Base-by-base conservation (phyloP, 2,888 invertebrate genomes). In the Elysia crispata region DNA sequence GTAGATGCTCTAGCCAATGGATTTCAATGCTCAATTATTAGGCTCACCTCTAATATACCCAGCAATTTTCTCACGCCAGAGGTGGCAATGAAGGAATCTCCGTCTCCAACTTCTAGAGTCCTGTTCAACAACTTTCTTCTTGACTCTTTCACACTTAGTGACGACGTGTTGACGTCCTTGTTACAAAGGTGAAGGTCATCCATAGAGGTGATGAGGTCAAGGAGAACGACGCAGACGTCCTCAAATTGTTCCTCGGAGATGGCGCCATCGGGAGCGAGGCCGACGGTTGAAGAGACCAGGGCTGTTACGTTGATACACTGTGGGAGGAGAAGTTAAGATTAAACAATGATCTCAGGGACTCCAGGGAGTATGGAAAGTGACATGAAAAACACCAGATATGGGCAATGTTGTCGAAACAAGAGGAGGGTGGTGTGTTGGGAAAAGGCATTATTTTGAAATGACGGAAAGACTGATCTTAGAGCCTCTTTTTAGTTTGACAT, bases 171-270 rank as follows among this genome's bases (percentile, higher is more conserved):
- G 20, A 20, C 57, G 8, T 57, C n/a, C 0, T 11, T 66, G 13
- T 69, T 18, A 25, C 77, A 77, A 0, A 57, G 6, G 18, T 15
- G 0, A 13, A 41, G 41, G 41, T 41, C 41, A 41, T 69, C 54
- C 54, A 77, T 25, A 1, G 31, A 31, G 13, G 69, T 57, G n/a
- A 77, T 57, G 57, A 25, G 54, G 57, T 69, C 23, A 5, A 77
- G 69, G 18, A 77, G 69, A 13, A 69, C 69, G 5, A 77, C 23
- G 23, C 54, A 77, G 25, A 54, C 33, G 25, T 69, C 69, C 15
- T 23, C 60, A 31, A 77, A 77, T 28, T 69, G 57, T 8, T 69
- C 33, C 50, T 77, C 77, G 1, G 31, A 57, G 23, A 77, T 57
- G 8, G 67, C 57, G 1, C 18, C 11, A 20, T 15, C 50, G 33